Evolutionary conservation across 1,140 invertebrate species (phyloP), one percentile per base, ranked within the genome.

Genomic region (Dendrolimus kikuchii): DNA sequence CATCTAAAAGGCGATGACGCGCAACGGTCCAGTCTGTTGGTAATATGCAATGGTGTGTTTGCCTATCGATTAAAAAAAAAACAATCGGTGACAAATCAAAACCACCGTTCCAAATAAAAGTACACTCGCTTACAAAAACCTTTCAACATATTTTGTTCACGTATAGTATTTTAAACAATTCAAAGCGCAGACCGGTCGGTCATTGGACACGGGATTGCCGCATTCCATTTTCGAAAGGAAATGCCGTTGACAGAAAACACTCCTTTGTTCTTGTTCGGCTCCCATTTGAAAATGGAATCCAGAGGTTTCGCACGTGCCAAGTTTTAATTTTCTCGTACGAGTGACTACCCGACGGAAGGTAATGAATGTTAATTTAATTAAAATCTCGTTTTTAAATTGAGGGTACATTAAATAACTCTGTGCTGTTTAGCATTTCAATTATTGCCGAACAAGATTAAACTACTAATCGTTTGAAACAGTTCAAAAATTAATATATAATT

Each of bases 161-260:
- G 23, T 23, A 23, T 23, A 23, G 23, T 23, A 23, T 23, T 23
- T 23, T 23, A 23, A 23, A 23, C 23, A 23, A 23, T 23, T 23
- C 23, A 23, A 23, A 23, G 23, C 23, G 23, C 23, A 23, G 71
- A 71, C 56, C 42, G 51, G 51, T 58, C 56, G 64, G 62, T 60
- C 67, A 66, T 68, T 68, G 64, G 60, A 66, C 55, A 68, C 67
- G 60, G 57, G 60, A 66, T 63, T 56, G 66, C 62, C 59, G 60
- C 62, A 68, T 79, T 78, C 74, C 67, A 81, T 77, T 78, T 75
- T 66, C 68, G 65, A 75, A 75, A 66, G 73, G 73, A 73, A 75
- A 64, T 69, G 71, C 63, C 67, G 71, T 71, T 77, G 77, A 77
- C 74, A 77, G 66, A 68, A 62, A 67, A 66, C 69, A 68, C 65